These are phyloP conservation scores for Erebia epiphron DNA, from an alignment of 2,888 invertebrate genomes.

Conservation along the genomic window DNA sequence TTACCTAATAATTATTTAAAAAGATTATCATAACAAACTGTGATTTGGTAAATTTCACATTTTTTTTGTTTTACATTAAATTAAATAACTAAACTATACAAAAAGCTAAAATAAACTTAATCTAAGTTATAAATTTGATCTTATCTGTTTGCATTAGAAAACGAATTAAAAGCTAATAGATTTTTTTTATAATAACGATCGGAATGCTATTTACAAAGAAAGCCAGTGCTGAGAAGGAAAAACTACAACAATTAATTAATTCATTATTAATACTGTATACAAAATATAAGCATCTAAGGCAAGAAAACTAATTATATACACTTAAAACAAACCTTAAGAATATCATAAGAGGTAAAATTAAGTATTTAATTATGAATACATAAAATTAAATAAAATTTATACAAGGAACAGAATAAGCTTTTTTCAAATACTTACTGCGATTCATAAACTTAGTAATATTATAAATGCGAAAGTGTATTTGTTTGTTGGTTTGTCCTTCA, in stretches of 20 bases:
- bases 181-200: conserved; percentile 2
- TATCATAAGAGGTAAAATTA: conserved; percentile 12
- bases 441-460: too few relatives aligned
- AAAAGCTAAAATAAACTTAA: conserved; percentile 35
- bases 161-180: conserved; percentile 18
- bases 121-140: conserved; percentile 30
- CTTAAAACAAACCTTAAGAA: conserved; percentile 21
- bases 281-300: conserved; percentile 52
- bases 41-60: conserved; percentile 67
- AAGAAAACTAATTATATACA: conserved; percentile 52
- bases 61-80: conserved; percentile 40
- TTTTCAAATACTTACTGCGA: background rate
- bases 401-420: background rate
- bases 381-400: background rate
- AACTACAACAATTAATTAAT: conserved; percentile 45
- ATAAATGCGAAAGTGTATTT: too few relatives aligned
- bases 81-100: conserved; percentile 39
- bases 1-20: conserved; percentile 16
- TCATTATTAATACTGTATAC: conserved; percentile 64
- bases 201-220: conserved; percentile 42
- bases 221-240: conserved; percentile 42
- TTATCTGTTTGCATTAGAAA: conserved; percentile 24
- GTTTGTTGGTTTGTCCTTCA: too few relatives aligned
- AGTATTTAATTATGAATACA: background rate
- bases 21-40: conserved; percentile 53